Percentiles rank a stretch among this genome's conserved stretches.
Conservation (phyloP, 2,888 invertebrate genomes). For the Drosophila hamatofila region DNA sequence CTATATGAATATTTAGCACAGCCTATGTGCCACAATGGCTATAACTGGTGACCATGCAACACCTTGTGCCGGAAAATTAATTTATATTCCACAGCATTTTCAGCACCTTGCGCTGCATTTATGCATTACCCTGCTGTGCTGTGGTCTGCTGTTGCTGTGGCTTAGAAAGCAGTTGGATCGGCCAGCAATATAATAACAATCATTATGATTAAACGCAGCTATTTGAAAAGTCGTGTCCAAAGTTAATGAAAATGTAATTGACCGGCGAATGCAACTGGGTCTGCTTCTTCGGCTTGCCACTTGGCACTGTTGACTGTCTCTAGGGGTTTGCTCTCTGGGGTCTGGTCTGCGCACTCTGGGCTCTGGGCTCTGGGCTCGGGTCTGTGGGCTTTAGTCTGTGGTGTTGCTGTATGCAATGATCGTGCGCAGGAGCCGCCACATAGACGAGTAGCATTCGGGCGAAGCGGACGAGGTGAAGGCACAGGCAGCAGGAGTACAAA, state of each 20-base stretch:
- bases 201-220: conserved; percentile 85
- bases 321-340: conserved; percentile 21
- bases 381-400: conserved; percentile 18
- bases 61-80: conserved; percentile 51
- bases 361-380: conserved; percentile 21
- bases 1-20: neutral
- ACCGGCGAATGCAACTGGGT: conserved; percentile 82
- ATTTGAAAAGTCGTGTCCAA: conserved; percentile 85
- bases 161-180: conserved; percentile 60
- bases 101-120: conserved; percentile 68
- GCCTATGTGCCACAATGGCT: conserved; percentile 36
- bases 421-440: conserved; percentile 50
- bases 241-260: conserved; percentile 86
- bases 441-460: conserved; percentile 38
- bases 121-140: conserved; percentile 31
- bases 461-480: conserved; percentile 1
- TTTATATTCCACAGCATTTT: conserved; percentile 64
- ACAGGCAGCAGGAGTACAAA: conserved; percentile 24
- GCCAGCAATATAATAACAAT: conserved; percentile 83
- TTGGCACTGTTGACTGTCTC: conserved; percentile 24
- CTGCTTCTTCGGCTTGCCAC: conserved; percentile 41
- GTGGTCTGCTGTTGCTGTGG: conserved; percentile 6
- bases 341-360: neutral
- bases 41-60: conserved; percentile 39
- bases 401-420: conserved; percentile 56